A percentile compares a stretch with the other conserved stretches of the same genome.
phyloP scores from a whole-genome alignment of 2,888 invertebrate species.

The Xestia c-nigrum region DNA sequence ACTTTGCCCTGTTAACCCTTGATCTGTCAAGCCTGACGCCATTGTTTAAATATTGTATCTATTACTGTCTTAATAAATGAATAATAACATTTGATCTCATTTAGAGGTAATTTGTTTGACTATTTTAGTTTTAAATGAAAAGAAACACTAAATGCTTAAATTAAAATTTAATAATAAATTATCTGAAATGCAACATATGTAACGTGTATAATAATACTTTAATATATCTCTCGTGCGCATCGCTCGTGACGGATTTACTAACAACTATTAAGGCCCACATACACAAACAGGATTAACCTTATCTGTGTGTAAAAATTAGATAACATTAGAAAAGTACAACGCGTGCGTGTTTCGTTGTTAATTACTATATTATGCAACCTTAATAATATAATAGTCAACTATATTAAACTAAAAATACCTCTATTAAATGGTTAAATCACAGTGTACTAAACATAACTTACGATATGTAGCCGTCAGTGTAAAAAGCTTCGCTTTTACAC shows the following conservation, averaged over 20 bases:
- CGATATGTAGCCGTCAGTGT: constrained; percentile 61
- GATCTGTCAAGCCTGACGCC: too few species aligned
- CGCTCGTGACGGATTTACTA: constrained; percentile 54
- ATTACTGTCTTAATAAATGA: too few species aligned
- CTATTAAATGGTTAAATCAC: constrained; percentile 64
- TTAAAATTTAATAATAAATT: constrained; percentile 59
- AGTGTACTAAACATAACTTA: constrained; percentile 63
- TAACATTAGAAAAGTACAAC: constrained; percentile 61
- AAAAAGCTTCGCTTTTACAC: constrained; percentile 63
- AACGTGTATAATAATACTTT: constrained; percentile 62
- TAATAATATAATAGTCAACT: constrained; percentile 56
- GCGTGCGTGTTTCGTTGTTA: constrained; percentile 58
- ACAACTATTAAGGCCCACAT: constrained; percentile 65
- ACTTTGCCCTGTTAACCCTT: too few species aligned
- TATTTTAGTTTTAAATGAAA: constrained; percentile 6
- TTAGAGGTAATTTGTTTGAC: background rate
- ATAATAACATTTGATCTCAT: background rate
- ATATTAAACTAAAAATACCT: constrained; percentile 55
- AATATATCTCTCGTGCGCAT: constrained; percentile 46
- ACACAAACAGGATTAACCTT: constrained; percentile 39
- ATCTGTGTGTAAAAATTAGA: constrained; percentile 56
- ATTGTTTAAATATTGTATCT: too few species aligned
- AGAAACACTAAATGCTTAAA: constrained; percentile 49
- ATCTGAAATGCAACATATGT: constrained; percentile 67
- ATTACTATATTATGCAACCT: constrained; percentile 64